A percentile compares a stretch with the other conserved stretches of the same genome.
Conservation (phyloP, 1,140 invertebrate species). For the Orius insidiosus region DNA sequence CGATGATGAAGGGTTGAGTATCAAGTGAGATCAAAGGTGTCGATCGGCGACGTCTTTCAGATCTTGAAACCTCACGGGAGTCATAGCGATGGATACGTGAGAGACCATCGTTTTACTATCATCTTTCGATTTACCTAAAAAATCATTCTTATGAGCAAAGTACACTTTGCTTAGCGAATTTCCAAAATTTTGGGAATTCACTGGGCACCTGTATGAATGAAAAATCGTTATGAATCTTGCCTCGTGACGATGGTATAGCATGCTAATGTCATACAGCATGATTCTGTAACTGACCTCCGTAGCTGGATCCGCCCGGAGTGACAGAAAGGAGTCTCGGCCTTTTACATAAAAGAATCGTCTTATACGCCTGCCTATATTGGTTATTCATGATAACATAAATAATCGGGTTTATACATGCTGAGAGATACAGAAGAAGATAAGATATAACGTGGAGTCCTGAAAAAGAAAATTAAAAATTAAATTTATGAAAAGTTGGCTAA, state of each 20-base stretch:
- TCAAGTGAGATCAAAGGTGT: slow-evolving; percentile 4
- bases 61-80: slow-evolving; percentile 23
- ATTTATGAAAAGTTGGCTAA: slow-evolving; percentile 25
- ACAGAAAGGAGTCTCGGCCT: slow-evolving; percentile 16
- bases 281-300: slow-evolving; percentile 18
- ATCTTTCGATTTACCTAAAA: slow-evolving; percentile 64
- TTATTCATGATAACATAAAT: slow-evolving; percentile 42
- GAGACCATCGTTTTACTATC: slow-evolving; percentile 56
- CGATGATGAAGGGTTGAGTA: too few relatives aligned
- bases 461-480: slow-evolving; percentile 12
- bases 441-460: slow-evolving; percentile 33
- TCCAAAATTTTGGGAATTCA: neutral
- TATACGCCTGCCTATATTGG: slow-evolving; percentile 36
- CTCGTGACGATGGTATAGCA: too few relatives aligned
- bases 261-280: slow-evolving; percentile 8
- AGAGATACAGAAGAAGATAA: slow-evolving; percentile 36
- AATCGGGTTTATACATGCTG: slow-evolving; percentile 36
- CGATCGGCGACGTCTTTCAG: slow-evolving; percentile 13
- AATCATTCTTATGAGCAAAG: slow-evolving; percentile 12
- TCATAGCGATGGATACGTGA: slow-evolving; percentile 45
- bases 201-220: too few relatives aligned
- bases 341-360: slow-evolving; percentile 27
- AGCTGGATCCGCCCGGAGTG: slow-evolving; percentile 17
- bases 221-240: too few relatives aligned
- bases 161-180: too few relatives aligned